Base-by-base conservation (phyloP, 2,113 vertebrate genomes). In the Arenaria interpres region DNA sequence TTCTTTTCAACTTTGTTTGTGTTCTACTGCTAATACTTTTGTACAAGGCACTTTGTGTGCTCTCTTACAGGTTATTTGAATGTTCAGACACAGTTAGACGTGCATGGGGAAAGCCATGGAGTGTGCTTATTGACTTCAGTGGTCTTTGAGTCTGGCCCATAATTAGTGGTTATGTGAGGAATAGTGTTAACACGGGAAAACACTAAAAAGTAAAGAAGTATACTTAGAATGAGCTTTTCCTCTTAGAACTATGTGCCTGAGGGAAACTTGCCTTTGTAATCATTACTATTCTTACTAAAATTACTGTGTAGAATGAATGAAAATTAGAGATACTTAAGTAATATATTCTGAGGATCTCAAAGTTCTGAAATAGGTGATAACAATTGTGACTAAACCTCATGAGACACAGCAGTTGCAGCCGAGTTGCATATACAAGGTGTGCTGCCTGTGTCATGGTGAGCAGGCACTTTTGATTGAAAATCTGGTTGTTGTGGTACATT, bases 361-460 rank as follows among this genome's bases (percentile, higher is more conserved):
- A 33, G 20, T 12, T 56, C 64, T 88, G 45, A 46, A 62, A 25
- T 17, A 43, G 8, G 3, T 33, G 10, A 45, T n/a, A 24, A 22
- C 3, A 37, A 5, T 43, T 48, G 0, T 0, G 8, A 18, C 39
- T 23, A 14, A 68, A 48, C 14, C 23, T 75, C 30, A 18, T 12
- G 6, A 32, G 43, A 50, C 23, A 12, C 35, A 43, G 35, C 12
- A 35, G 13, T 66, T 71, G 24, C 27, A 75, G 24, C 62, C 32
- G 10, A 10, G 50, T 50, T 71, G 30, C 30, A 43, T 21, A 9
- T 27, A 22, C 37, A 8, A 41, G 4, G 4, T 8, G n/a, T 48
- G 27, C 12, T 37, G 25, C 45, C 48, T 7, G 1, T 21, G 12
- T 37, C 43, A 46, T 46, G 28, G n/a, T 33, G 16, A 50, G 20